These are phyloP conservation scores for Philotrypesis tridentata DNA, from an alignment of 1,140 invertebrate genomes.

Conservation along the genomic window DNA sequence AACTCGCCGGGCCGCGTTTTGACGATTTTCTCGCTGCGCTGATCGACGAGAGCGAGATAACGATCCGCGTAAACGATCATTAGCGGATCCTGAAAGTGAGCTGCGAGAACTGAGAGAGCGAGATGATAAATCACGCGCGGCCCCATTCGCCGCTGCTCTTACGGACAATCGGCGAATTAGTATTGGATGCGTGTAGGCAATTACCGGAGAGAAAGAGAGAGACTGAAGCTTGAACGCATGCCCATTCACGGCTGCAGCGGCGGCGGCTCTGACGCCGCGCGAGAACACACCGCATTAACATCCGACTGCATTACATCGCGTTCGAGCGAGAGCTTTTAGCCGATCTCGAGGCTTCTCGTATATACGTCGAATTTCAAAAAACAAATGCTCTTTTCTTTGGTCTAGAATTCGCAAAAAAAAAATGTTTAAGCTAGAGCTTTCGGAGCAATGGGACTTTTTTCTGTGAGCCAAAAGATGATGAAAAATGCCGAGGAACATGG, in stretches of 20 bases:
- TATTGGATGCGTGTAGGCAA: constrained; percentile 11
- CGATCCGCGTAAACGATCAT: constrained; percentile 56
- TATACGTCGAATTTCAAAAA: no score
- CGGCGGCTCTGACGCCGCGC: background rate
- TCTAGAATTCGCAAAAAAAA: no score
- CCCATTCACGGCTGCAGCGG: background rate
- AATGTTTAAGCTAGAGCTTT: no score
- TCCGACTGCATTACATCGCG: background rate
- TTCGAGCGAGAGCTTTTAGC: background rate
- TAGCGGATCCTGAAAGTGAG: constrained; percentile 52
- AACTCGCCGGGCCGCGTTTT: background rate
- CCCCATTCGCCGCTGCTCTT: background rate
- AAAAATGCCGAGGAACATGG: no score
- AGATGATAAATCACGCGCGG: constrained; percentile 55
- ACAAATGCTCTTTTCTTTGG: no score
- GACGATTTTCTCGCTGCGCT: background rate
- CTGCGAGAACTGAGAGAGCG: constrained; percentile 7
- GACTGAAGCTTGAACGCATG: background rate
- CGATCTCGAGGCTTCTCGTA: no score
- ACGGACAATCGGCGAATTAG: constrained; percentile 9
- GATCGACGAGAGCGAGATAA: constrained; percentile 51
- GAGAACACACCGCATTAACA: background rate
- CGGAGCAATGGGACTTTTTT: no score
- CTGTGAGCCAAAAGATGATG: no score
- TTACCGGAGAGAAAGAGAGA: background rate